Conservation (phyloP, 1,140 invertebrate genomes). For the Atta colombica region DNA sequence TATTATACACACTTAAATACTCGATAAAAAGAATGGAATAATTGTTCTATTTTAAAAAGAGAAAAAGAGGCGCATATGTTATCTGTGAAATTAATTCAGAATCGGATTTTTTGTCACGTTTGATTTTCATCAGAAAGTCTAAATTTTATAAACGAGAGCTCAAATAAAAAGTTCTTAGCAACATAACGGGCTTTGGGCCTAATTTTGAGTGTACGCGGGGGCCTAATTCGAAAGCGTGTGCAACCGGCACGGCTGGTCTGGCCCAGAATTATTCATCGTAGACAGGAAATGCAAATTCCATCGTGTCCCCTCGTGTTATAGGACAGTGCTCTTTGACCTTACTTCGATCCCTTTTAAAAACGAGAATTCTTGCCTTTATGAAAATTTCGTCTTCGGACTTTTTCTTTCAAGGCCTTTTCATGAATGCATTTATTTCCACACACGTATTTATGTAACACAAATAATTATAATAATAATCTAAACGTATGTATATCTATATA, state of each 20-base stretch:
- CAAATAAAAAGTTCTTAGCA: not conserved
- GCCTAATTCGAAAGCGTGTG: constrained; percentile 53
- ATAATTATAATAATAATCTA: not conserved
- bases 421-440: not conserved
- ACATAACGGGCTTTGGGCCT: not conserved
- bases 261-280: constrained; percentile 74
- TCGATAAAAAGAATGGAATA: not conserved
- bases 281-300: constrained; percentile 80
- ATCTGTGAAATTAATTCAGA: not conserved
- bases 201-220: constrained; percentile 43
- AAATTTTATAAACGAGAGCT: not conserved
- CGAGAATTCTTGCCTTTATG: constrained; percentile 12
- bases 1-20: not conserved
- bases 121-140: not conserved
- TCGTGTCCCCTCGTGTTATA: constrained; percentile 47
- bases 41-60: not conserved
- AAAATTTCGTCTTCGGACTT: constrained; percentile 11
- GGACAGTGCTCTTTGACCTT: constrained; percentile 78
- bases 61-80: not conserved
- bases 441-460: not conserved
- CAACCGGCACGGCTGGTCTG: constrained; percentile 30
- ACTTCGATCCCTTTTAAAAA: constrained; percentile 24
- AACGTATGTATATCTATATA: no score
- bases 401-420: no score
- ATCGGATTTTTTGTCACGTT: not conserved